These are phyloP conservation scores for Trachelus iudaicus DNA, from an alignment of 2,888 invertebrate species.

Conservation along the genomic window DNA sequence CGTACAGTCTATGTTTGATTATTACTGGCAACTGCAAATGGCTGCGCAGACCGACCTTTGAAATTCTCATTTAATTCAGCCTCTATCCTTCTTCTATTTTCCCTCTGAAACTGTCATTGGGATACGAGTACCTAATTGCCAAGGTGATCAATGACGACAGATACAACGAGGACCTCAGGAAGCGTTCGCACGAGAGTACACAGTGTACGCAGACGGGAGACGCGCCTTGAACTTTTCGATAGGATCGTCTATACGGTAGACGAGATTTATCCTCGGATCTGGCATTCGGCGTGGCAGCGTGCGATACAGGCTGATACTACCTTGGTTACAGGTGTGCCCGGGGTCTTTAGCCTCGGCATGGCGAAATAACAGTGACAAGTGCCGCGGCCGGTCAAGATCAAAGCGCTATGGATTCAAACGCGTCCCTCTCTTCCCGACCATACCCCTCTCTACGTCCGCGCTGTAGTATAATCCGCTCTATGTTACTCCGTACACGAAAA, in stretches of 20 bases:
- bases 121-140: neutral
- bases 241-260: constrained; percentile 24
- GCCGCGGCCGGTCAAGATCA: constrained; percentile 3
- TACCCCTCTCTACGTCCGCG: neutral
- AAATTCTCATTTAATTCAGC: neutral
- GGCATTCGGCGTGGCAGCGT: constrained; percentile 27
- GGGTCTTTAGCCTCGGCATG: constrained; percentile 47
- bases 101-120: neutral
- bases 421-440: neutral
- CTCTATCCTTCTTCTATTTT: constrained; percentile 9
- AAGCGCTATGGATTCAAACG: neutral
- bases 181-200: neutral
- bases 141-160: neutral
- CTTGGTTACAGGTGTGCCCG: constrained; percentile 45
- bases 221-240: constrained; percentile 45
- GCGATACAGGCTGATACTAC: constrained; percentile 22
- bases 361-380: constrained; percentile 4
- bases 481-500: neutral
- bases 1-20: no score
- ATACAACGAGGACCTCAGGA: neutral
- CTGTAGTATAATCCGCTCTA: neutral
- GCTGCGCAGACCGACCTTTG: no score
- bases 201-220: neutral
- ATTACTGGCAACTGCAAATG: no score
- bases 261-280: constrained; percentile 43